Evolutionary conservation across 2,888 invertebrate genomes (phyloP).

Genomic region (Apamea epomidion): DNA sequence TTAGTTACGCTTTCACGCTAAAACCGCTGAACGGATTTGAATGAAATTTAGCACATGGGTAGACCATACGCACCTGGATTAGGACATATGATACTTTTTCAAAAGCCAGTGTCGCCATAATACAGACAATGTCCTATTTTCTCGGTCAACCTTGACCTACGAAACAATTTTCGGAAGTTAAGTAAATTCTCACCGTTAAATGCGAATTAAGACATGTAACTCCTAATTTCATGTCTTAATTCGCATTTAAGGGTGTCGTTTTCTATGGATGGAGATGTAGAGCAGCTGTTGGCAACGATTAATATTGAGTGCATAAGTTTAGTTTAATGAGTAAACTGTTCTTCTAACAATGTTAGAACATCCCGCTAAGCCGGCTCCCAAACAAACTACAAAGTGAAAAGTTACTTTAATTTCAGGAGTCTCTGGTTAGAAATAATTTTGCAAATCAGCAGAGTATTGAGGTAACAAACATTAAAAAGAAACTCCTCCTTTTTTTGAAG

Average conservation of each 20-base stretch:
- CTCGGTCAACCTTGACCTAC: neutral
- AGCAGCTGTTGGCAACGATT: neutral
- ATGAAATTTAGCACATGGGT: too few relatives aligned
- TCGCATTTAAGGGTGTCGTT: too few relatives aligned
- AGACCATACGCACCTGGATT: too few relatives aligned
- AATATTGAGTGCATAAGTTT: neutral
- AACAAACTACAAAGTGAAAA: neutral
- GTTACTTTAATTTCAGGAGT: neutral
- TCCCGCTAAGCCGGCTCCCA: neutral
- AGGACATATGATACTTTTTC: too few relatives aligned
- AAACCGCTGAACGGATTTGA: too few relatives aligned
- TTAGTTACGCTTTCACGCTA: too few relatives aligned
- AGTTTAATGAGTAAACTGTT: neutral
- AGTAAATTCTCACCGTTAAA: neutral
- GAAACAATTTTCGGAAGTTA: slow-evolving; percentile 2
- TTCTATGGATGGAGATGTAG: neutral
- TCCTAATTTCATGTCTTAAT: neutral
- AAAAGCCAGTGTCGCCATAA: neutral
- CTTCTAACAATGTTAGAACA: neutral
- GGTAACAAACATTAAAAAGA: too few relatives aligned
- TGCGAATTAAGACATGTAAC: slow-evolving; percentile 17
- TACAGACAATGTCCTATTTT: neutral
- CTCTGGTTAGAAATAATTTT: too few relatives aligned
- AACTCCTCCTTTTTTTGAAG: neutral
- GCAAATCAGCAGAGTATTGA: too few relatives aligned